Evolutionary conservation across 2,797 vertebrate genomes (phyloP), one percentile per base, ranked within the genome.

Genomic region (Lindbergichthys nudifrons): DNA sequence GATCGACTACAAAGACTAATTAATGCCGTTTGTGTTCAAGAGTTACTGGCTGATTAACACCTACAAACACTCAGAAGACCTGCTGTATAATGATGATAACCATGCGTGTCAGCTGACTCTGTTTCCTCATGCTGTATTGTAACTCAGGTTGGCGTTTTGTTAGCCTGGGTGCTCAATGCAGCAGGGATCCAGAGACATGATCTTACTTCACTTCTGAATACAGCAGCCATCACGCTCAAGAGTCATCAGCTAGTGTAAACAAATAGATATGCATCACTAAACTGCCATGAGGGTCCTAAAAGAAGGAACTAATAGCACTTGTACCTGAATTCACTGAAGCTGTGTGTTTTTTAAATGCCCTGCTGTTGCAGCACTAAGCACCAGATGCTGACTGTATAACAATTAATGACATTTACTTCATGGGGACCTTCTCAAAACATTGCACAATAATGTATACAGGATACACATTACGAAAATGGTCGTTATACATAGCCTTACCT

Each of bases 91-190:
- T 96, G 95, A 96, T 95, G 95, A 96, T 87, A 92, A 72, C 79
- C 94, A 95, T 96, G 95, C 95, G 95, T 96, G 95, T 96, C 95
- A 96, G 60, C 94, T 96, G 96, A 96, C 85, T 91, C 90, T 70
- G 81, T 58, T 39, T 41, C 8, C 30, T 65, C n/a, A 43, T 77
- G 79, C 6, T 76, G 62, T 59, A 46, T 3, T 67, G 76, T 10
- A 18, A 14, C 77, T 88, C 62, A 2, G 1, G 85, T 60, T 19
- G 51, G 90, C 81, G 94, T 96, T 93, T 72, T 96, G 92, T 85
- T 60, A 52, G 52, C 87, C 65, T 3, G 62, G 74, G 66, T 64
- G 3, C 0, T 66, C 59, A 16, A 53, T 10, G 26, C 68, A 70
- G 0, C 46, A 81, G 82, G 59, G 51, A 2, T 56, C 18, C 71